These are phyloP conservation scores for Odontothrips loti DNA, from an alignment of 2,888 invertebrate genomes.

Conservation along the genomic window DNA sequence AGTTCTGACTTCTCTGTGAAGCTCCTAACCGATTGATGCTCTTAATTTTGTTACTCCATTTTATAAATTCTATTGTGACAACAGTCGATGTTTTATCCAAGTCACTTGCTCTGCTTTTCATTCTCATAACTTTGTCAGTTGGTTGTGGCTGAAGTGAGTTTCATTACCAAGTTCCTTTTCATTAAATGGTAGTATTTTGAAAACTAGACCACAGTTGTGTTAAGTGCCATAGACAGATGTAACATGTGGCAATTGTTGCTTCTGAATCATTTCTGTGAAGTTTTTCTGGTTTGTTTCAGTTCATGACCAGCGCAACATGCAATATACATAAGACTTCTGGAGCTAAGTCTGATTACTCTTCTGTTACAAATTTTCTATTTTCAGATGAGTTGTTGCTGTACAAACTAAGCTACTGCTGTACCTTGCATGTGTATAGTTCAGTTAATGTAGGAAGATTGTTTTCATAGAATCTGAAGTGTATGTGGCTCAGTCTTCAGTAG, in stretches of 20 bases:
- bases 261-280: not conserved
- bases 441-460: not conserved
- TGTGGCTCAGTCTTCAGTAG: too few relatives aligned
- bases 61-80: too few relatives aligned
- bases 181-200: not conserved
- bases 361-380: slow-evolving; percentile 25
- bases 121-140: not conserved
- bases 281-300: not conserved
- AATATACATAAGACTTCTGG: not conserved
- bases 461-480: not conserved
- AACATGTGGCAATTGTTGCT: not conserved
- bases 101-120: too few relatives aligned
- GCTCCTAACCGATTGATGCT: too few relatives aligned
- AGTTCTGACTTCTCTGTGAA: too few relatives aligned
- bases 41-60: too few relatives aligned
- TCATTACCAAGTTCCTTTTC: not conserved
- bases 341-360: slow-evolving; percentile 18
- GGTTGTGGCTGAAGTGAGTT: not conserved
- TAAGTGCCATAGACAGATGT: too few relatives aligned
- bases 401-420: not conserved
- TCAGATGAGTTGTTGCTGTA: not conserved
- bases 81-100: too few relatives aligned
- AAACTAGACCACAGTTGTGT: not conserved
- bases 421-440: not conserved
- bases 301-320: not conserved